Evolutionary conservation across 1,140 invertebrate genomes (phyloP).

Genomic region (Elysia chlorotica): DNA sequence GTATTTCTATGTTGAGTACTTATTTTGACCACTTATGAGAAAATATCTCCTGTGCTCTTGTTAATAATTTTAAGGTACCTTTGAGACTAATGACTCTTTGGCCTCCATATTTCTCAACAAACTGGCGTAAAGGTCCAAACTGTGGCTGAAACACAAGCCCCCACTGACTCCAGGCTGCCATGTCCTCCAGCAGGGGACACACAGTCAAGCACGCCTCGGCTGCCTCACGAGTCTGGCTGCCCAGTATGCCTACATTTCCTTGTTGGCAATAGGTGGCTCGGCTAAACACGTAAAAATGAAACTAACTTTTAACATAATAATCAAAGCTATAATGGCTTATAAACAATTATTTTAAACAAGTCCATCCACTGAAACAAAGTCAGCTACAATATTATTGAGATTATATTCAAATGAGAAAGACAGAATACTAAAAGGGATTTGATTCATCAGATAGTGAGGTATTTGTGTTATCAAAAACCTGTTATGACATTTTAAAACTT

Average conservation of each 20-base stretch:
- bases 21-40: neutral
- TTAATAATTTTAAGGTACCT: constrained; percentile 23
- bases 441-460: too few species aligned
- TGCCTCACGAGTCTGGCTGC: constrained; percentile 47
- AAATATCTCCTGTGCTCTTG: neutral
- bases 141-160: constrained; percentile 56
- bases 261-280: neutral
- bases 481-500: too few species aligned
- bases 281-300: too few species aligned
- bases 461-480: too few species aligned
- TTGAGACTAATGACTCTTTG: constrained; percentile 28
- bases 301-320: too few species aligned
- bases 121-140: constrained; percentile 51
- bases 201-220: constrained; percentile 52
- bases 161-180: constrained; percentile 55
- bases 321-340: too few species aligned
- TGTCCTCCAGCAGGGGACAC: constrained; percentile 56
- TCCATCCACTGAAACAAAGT: too few species aligned
- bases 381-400: too few species aligned
- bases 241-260: constrained; percentile 19
- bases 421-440: too few species aligned
- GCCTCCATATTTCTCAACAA: constrained; percentile 58
- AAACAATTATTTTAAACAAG: too few species aligned
- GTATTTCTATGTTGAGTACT: too few species aligned
- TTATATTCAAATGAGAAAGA: too few species aligned